phyloP scores from a whole-genome alignment of 37 sponge, comb jelly and placozoan genomes.

The Cliona cf. orientalis region DNA sequence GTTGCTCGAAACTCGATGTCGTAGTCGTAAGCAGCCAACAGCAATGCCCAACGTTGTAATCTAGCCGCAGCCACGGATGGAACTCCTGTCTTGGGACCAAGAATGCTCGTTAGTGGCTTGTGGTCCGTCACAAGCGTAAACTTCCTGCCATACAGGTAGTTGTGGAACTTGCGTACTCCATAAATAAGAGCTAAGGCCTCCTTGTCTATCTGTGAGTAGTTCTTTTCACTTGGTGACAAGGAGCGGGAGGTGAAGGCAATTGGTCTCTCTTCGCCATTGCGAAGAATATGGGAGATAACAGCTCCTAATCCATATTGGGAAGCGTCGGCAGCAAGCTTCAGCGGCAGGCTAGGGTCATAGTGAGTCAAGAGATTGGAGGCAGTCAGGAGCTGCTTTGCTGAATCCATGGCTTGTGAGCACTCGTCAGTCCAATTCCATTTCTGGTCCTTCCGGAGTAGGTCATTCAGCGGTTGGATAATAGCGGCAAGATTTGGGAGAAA shows the following conservation, averaged over 20 bases:
- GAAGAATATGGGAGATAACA: constrained; percentile 23
- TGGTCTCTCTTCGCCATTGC: constrained; percentile 15
- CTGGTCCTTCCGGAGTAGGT: constrained; percentile 1
- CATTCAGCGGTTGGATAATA: constrained; percentile 14
- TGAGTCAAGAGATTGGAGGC: constrained; percentile 6
- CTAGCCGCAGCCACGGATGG: constrained; percentile 37
- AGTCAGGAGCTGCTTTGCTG: constrained; percentile 19
- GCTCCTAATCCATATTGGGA: constrained; percentile 33
- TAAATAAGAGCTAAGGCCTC: constrained; percentile 43
- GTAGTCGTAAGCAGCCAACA: constrained; percentile 28
- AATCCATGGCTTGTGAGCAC: constrained; percentile 10
- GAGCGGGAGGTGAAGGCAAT: constrained; percentile 16
- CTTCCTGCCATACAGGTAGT: constrained; percentile 13
- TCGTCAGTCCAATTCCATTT: constrained; percentile 19
- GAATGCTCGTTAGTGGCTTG: constrained; percentile 8
- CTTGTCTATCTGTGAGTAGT: constrained; percentile 37
- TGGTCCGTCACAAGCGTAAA: constrained; percentile 24
- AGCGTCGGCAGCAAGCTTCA: constrained; percentile 23
- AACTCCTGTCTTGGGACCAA: constrained; percentile 6
- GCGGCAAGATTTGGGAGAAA: constrained; percentile 2
- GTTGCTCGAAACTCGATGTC: no score
- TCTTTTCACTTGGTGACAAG: background rate
- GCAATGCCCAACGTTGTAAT: constrained; percentile 36
- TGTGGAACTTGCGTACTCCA: constrained; percentile 29
- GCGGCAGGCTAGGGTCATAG: constrained; percentile 23